Percentiles rank a stretch among this genome's conserved stretches.
Evolutionary conservation across 2,113 vertebrate species (phyloP).

Genomic region (Scomber scombrus): DNA sequence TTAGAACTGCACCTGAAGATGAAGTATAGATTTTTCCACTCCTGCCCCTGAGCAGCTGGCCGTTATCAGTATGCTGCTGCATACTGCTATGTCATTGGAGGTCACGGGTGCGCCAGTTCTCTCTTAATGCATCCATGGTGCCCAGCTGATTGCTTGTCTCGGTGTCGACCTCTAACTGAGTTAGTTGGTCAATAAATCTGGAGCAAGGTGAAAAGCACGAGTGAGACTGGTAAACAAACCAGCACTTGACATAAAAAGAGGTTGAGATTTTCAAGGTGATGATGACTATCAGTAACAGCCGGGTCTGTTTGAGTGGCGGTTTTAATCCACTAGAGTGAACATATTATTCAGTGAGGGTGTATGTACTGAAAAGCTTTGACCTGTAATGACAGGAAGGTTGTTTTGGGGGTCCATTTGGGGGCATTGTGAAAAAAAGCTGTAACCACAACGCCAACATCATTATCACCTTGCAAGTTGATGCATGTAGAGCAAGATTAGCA

Average conservation of each 20-base stretch:
- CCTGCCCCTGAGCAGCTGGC: conserved; percentile 36
- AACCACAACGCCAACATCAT: background rate
- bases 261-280: conserved; percentile 32
- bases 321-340: background rate
- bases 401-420: background rate
- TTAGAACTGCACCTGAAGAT: conserved; percentile 34
- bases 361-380: background rate
- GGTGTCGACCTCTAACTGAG: conserved; percentile 58
- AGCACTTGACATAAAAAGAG: background rate
- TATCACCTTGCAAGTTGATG: background rate
- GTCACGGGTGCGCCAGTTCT: conserved; percentile 31
- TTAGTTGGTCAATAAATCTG: conserved; percentile 54
- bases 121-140: background rate
- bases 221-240: conserved; percentile 32
- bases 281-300: background rate
- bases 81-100: conserved; percentile 43
- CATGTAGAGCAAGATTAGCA: too few species aligned
- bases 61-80: conserved; percentile 60
- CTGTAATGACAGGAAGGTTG: background rate
- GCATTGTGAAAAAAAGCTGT: background rate
- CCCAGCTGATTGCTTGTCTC: conserved; percentile 68
- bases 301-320: background rate
- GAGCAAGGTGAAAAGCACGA: background rate
- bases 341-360: background rate
- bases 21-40: conserved; percentile 56